Evolutionary conservation across 2,888 invertebrate species (phyloP), one percentile per base, ranked within the genome.

Genomic region (Sarcophaga carnaria): DNA sequence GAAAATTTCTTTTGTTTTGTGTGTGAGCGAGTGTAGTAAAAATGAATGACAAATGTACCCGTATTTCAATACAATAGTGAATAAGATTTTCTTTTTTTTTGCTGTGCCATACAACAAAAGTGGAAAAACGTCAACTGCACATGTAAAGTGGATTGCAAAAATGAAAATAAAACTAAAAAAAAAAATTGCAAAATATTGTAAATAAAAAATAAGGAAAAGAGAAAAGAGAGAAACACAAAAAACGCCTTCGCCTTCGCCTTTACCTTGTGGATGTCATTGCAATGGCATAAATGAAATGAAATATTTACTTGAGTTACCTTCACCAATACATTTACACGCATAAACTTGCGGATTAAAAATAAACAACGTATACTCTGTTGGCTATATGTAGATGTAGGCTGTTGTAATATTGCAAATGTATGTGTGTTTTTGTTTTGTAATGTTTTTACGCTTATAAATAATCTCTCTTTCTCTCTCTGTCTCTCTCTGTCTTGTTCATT

Each of bases 241-340:
- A 8, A 37, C 37, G 37, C 37, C 37, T 37, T 67, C 75, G 71
- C 82, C 77, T 82, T 82, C 71, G 71, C 77, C 82, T 82, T 77
- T 77, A 77, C 82, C 82, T 82, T 82, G 77, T 27, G 60, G 60
- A 6, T 80, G 74, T 49, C 74, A 69, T 27, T 80, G 80, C 66
- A 60, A 74, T 66, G 45, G 60, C 54, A 54, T 54, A 54, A 54
- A 54, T 22, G 47, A 80, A 80, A 72, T 80, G 72, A 80, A 74
- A 72, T 80, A 74, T 74, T 80, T 80, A 74, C 47, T 80, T 11
- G 20, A 14, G 74, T 80, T 67, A 80, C 72, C 72, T 80, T 80
- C 80, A 63, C 47, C 8, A 80, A 20, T 64, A 45, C 54, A 54
- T 54, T 54, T 14, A 54, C 59, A 49, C 25, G 62, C 27, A 47